Base-by-base conservation (phyloP, 2,797 vertebrate species). In the Malurus leucopterus region DNA sequence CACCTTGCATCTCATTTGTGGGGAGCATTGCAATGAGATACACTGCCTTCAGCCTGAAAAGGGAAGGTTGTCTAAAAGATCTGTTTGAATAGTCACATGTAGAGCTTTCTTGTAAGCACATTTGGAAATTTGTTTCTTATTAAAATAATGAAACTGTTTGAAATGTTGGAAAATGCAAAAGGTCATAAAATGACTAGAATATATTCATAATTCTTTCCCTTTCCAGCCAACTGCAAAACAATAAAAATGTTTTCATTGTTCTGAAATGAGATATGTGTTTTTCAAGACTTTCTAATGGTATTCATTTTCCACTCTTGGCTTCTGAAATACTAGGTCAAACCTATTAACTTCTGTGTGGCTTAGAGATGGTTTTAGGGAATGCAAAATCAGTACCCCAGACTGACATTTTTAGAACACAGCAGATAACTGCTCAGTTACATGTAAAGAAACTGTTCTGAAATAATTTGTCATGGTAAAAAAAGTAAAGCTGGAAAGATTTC, bases 261-360 rank as follows among this genome's bases (percentile, higher is more conserved):
- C 86, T 89, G 65, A 87, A 90, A 74, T 69, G 53, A 88, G 55
- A 46, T 71, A 87, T 12, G 27, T 84, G 68, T 78, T 91, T 92
- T 94, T 87, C 82, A 84, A 84, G 46, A 67, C 57, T 78, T 83
- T 65, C 44, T 87, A 92, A 90, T 55, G 53, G 51, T 67, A 67
- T 26, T 91, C 21, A 40, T 91, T 93, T 93, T 94, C 85, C 61
- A 70, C 77, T 88, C 16, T 32, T 79, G 74, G 89, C 43, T 92
- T 54, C 64, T 76, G 80, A 93, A 93, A 90, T 91, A 86, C 76
- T 92, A 76, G 89, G 93, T 94, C 93, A 91, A 93, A 81, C 54
- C 59, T 85, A 81, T 93, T 95, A 92, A 93, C 59, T 91, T 91
- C 69, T 75, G 26, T 68, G 47, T 71, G 51, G 41, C 70, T 91